A percentile compares a stretch with the other conserved stretches of the same genome.
Conservation (phyloP, 2,797 vertebrate species). For the Mormyrops attenuatus region DNA sequence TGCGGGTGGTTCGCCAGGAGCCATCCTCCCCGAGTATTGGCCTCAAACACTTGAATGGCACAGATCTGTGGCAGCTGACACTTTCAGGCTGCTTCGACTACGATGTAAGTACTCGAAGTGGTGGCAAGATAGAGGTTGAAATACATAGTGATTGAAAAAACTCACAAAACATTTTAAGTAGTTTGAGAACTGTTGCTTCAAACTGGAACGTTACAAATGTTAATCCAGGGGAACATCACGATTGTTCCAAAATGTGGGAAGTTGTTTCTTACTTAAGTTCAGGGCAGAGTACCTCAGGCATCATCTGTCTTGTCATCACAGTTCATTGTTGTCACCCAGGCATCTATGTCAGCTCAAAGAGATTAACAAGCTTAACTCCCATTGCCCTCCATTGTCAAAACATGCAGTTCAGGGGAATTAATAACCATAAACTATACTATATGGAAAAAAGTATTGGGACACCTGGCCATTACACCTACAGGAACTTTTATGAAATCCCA, state of each 20-base stretch:
- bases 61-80: constrained; percentile 37
- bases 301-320: not conserved
- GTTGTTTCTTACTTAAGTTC: not conserved
- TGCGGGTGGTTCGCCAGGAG: constrained; percentile 55
- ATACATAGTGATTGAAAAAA: not conserved
- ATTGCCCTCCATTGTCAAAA: not conserved
- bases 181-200: not conserved
- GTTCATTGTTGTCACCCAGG: not conserved
- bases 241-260: not conserved
- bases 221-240: not conserved
- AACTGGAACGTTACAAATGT: not conserved
- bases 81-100: constrained; percentile 69
- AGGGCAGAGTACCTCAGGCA: not conserved
- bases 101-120: constrained; percentile 56
- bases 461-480: not conserved
- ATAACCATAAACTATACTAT: not conserved
- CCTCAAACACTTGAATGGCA: not conserved
- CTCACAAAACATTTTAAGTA: not conserved
- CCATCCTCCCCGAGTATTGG: constrained; percentile 50
- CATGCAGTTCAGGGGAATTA: not conserved
- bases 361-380: not conserved
- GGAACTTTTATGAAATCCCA: not conserved
- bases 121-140: not conserved
- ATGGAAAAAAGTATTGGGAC: not conserved
- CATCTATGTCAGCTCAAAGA: not conserved